phyloP scores from a whole-genome alignment of 2,113 vertebrate species.

The Entomyzon cyanotis region DNA sequence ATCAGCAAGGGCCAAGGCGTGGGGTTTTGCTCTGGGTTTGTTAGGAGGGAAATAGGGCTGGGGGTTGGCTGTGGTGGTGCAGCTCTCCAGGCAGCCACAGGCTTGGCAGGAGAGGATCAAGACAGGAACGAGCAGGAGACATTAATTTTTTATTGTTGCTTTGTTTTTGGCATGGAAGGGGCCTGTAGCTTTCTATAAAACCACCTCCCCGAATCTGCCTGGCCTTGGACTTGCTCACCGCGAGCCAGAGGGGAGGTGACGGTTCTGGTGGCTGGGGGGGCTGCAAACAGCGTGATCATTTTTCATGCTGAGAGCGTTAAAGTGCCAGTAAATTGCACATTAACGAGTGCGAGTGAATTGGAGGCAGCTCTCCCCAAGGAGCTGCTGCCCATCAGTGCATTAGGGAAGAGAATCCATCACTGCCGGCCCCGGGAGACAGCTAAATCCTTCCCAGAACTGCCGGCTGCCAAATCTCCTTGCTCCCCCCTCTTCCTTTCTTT shows the following conservation, averaged over 20 bases:
- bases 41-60: background rate
- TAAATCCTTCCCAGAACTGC: conserved; percentile 73
- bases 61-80: background rate
- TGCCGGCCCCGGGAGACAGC: conserved; percentile 56
- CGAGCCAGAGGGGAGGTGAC: conserved; percentile 18
- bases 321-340: conserved; percentile 79
- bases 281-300: conserved; percentile 60
- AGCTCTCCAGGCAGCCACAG: background rate
- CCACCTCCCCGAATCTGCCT: conserved; percentile 8
- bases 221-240: conserved; percentile 18
- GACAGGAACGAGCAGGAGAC: background rate
- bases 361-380: conserved; percentile 69
- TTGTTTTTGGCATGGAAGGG: background rate
- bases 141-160: background rate
- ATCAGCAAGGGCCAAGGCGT: accelerated
- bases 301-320: conserved; percentile 75
- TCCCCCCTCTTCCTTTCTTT: background rate
- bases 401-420: conserved; percentile 74
- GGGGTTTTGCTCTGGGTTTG: background rate
- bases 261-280: conserved; percentile 45
- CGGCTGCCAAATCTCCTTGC: conserved; percentile 44
- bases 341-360: conserved; percentile 74
- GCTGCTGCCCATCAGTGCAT: conserved; percentile 65
- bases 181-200: conserved; percentile 12
- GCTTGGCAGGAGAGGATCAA: background rate